Conservation (phyloP, 2,113 vertebrate species). For the Ahaetulla prasina region DNA sequence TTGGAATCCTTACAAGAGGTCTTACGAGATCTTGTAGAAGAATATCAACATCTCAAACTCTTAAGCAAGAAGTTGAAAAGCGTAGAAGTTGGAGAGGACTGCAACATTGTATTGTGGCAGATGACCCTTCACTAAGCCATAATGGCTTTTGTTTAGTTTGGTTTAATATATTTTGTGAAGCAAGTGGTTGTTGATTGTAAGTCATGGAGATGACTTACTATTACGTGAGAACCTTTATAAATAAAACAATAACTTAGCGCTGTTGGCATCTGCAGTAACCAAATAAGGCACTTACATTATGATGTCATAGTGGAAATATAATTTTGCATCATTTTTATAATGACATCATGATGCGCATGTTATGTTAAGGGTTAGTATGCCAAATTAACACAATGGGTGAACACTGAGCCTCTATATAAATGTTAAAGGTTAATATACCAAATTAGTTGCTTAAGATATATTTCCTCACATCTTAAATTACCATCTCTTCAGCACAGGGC, state of each 20-base stretch:
- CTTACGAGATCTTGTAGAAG: not conserved
- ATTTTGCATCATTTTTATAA: not conserved
- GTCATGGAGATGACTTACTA: not conserved
- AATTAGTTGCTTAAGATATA: not conserved
- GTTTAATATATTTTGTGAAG: not conserved
- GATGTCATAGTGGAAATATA: not conserved
- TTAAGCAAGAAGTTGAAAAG: not conserved
- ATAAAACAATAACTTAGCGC: not conserved
- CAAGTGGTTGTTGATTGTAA: not conserved
- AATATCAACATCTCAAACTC: not conserved
- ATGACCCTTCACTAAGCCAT: not conserved
- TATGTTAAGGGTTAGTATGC: not conserved
- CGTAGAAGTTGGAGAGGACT: not conserved
- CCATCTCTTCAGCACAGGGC: not conserved
- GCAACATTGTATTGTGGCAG: not conserved
- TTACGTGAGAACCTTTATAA: not conserved
- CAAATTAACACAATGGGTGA: not conserved
- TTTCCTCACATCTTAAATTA: not conserved
- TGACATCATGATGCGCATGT: not conserved
- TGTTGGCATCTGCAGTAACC: not conserved
- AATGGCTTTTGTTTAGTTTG: not conserved
- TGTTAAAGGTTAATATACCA: not conserved
- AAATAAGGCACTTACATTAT: not conserved
- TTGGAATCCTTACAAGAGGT: not conserved
- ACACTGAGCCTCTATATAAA: not conserved